Base-by-base conservation (phyloP, 2,797 vertebrate species). In the Distichodus sexfasciatus region DNA sequence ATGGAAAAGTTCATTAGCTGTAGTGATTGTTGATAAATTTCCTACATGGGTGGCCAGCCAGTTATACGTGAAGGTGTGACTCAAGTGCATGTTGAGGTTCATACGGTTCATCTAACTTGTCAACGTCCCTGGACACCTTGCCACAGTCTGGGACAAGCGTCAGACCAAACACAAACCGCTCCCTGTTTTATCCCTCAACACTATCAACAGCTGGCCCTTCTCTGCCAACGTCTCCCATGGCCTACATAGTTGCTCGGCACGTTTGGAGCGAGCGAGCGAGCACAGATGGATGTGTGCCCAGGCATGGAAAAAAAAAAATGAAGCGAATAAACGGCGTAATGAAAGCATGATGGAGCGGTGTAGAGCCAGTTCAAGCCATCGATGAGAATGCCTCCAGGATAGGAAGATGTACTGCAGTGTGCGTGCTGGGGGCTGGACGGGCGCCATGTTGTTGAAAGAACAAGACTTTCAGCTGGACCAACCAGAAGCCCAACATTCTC, bases 381-480 rank as follows among this genome's bases (percentile, higher is more conserved):
- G 87, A 83, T 85, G 85, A 85, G 86, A 84, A 85, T 77, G 76
- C 81, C 85, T 85, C 67, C 53, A 71, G 86, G 87, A 85, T 89
- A 88, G 88, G 87, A 90, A 89, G 90, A 90, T 90, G 88, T 84
- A 85, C 86, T 85, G 85, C 71, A 66, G 85, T 88, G 85, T 89
- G 88, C 86, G 82, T 88, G 89, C 87, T 88, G 85, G 82, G 79
- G 84, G 83, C 86, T 90, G 88, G 87, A 90, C 66, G 66, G 69
- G 60, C 80, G 88, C 87, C 89, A 70, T 72, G 80, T 79, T 71
- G 75, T 67, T 81, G 76, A 33, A 66, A 10, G 58, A 74, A 69
- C 58, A 60, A 46, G 71, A 68, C 28, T 31, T n/a, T 57, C 24
- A 50, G 43, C 65, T 62, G 40, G 71, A 58, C 71, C 51, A 62